Evolutionary conservation across 2,888 invertebrate species (phyloP).

Genomic region (Ectemnius cavifrons): DNA sequence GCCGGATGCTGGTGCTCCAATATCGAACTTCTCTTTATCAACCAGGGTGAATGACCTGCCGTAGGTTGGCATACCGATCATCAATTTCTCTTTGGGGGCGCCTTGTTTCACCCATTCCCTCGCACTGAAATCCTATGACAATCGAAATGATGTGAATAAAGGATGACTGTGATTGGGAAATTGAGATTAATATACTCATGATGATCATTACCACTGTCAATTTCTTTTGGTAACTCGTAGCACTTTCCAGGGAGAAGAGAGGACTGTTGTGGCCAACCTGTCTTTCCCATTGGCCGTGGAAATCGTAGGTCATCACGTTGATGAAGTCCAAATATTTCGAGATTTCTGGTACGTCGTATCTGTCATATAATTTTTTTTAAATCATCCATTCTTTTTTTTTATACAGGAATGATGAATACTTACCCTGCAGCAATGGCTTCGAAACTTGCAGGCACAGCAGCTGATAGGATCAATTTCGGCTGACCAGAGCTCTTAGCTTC

Average conservation of each 20-base stretch:
- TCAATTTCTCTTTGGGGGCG: constrained; percentile 94
- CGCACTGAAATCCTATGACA: constrained; percentile 89
- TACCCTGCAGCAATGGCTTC: constrained; percentile 95
- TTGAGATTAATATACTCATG: background rate
- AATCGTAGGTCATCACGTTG: constrained; percentile 97
- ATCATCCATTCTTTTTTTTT: background rate
- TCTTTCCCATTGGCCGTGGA: constrained; percentile 96
- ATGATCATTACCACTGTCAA: constrained; percentile 87
- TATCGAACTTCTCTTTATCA: constrained; percentile 92
- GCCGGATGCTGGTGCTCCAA: constrained; percentile 93
- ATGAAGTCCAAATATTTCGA: constrained; percentile 96
- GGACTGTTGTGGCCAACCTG: constrained; percentile 96
- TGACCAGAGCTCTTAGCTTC: constrained; percentile 93
- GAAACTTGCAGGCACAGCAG: constrained; percentile 95
- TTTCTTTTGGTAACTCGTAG: constrained; percentile 95
- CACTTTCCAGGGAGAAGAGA: constrained; percentile 91
- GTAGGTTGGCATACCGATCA: constrained; percentile 97
- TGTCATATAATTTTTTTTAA: constrained; percentile 53
- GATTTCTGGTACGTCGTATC: constrained; percentile 94
- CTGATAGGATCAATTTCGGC: constrained; percentile 88
- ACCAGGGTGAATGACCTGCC: constrained; percentile 94
- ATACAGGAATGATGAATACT: constrained; percentile 32
- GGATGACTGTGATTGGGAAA: background rate
- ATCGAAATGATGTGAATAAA: constrained; percentile 1
- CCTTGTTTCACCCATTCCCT: constrained; percentile 96